Base-by-base conservation (phyloP, 2,888 invertebrate genomes). In the Phania funesta region DNA sequence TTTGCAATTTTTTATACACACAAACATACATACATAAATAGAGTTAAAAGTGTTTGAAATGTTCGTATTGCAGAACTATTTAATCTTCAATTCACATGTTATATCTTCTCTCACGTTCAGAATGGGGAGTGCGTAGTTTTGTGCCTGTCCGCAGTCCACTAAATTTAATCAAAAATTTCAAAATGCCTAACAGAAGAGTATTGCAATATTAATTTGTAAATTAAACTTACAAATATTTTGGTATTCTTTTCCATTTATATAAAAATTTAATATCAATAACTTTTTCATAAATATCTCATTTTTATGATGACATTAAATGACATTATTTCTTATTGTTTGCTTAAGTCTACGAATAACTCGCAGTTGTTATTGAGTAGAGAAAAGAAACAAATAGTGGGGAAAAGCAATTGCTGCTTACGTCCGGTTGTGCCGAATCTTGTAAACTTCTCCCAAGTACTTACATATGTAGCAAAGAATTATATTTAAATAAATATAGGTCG, bases 21-120 rank as follows among this genome's bases (percentile, higher is more conserved):
- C 41, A 24, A 5, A 1, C 0, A n/a, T 41, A 52, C 65, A 65
- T 50, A 24, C 22, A 6, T 70, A 38, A 46, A 29, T 64, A 22
- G 54, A 70, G 62, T 64, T 70, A 18, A 77, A 77, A 68, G 48
- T 56, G 22, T 64, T 56, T 65, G 71, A 35, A 71, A 71, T 78
- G 56, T 71, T 29, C 32, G 20, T 24, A 6, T 20, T 58, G 5
- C 50, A 52, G 56, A 82, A 74, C 68, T 82, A 68, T 78, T 82
- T 82, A 82, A 74, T 68, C 38, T 82, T 74, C 82, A 50, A 74
- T 74, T 74, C 82, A 82, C 82, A 78, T 82, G 50, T 48, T 52
- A 26, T 5, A 41, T 62, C 11, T 20, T 60, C 9, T 38, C 38
- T 46, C 35, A 20, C 29, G n/a, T 58, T 41, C 16, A 67, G 41